Base-by-base conservation (phyloP, 2,113 vertebrate species). In the Nannospalax galili region DNA sequence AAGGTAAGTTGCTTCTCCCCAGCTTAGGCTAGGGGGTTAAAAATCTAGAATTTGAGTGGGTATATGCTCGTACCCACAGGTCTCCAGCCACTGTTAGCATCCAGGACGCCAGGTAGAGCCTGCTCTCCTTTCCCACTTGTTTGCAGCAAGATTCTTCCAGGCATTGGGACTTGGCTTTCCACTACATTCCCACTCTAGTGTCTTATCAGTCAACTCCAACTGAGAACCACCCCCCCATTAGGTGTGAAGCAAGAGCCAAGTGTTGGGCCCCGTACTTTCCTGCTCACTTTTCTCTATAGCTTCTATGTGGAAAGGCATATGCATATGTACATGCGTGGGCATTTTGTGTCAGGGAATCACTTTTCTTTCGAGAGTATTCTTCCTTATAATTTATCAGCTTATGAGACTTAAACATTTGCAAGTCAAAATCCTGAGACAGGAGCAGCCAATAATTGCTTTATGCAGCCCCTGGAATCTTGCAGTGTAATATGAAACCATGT, bases 401-500 rank as follows among this genome's bases (percentile, higher is more conserved):
- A n/a, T 75, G 86, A 84, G 96, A 82, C 92, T 82, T 79, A n/a
- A 67, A 45, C 65, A 28, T 89, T 90, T 89, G 74, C 92, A 48
- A 87, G 93, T 90, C 79, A 72, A 40, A 79, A 17, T 91, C 82
- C 14, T 35, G 73, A 91, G 84, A 62, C 73, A 89, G 90, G 80
- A 96, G 92, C 96, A 95, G 95, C 89, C 94, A 96, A 82, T 91
- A 94, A 93, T 89, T 86, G 90, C 94, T 94, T 84, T 93, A 90
- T 92, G 92, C 88, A 88, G 90, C 82, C 93, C 96, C 96, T 90
- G 95, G 97, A 96, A 74, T 97, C 95, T 94, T 96, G 95, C 96
- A 93, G 96, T 97, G 74, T 97, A 69, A 97, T 97, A 72, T 97
- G 97, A 97, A 97, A 97, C 97, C 97, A 45, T 97, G 96, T 97